Conservation (phyloP, 1,140 invertebrate genomes). For the Galendromus occidentalis region DNA sequence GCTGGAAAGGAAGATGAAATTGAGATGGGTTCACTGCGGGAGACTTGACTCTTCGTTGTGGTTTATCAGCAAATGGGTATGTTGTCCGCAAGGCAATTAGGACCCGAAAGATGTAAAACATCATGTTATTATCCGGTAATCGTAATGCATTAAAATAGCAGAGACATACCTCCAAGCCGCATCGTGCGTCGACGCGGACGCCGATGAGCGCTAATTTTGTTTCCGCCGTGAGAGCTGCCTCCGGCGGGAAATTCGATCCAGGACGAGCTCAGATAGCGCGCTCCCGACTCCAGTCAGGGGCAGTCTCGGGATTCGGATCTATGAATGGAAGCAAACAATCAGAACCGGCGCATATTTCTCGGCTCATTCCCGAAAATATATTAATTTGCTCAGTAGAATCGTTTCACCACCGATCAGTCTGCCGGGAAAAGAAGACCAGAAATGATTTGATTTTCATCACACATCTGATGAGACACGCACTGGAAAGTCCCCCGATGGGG, state of each 20-base stretch:
- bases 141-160: background rate
- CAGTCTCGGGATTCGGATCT: background rate
- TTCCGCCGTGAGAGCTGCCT: too few relatives aligned
- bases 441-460: conserved; percentile 6
- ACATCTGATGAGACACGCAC: too few relatives aligned
- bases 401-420: background rate
- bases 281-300: background rate
- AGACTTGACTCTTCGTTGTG: too few relatives aligned
- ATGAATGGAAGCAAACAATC: background rate
- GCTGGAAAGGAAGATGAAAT: too few relatives aligned
- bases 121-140: background rate
- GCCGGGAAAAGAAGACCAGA: background rate
- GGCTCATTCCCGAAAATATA: too few relatives aligned
- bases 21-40: too few relatives aligned
- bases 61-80: background rate
- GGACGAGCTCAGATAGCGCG: too few relatives aligned
- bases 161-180: background rate
- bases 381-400: background rate
- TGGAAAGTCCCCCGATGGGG: too few relatives aligned
- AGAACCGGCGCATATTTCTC: background rate
- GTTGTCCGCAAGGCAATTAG: conserved; percentile 8
- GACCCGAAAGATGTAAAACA: conserved; percentile 10
- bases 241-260: too few relatives aligned
- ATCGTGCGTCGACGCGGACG: too few relatives aligned
- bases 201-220: too few relatives aligned